Evolutionary conservation across 2,888 invertebrate species (phyloP).

Genomic region (Acleris cristana): DNA sequence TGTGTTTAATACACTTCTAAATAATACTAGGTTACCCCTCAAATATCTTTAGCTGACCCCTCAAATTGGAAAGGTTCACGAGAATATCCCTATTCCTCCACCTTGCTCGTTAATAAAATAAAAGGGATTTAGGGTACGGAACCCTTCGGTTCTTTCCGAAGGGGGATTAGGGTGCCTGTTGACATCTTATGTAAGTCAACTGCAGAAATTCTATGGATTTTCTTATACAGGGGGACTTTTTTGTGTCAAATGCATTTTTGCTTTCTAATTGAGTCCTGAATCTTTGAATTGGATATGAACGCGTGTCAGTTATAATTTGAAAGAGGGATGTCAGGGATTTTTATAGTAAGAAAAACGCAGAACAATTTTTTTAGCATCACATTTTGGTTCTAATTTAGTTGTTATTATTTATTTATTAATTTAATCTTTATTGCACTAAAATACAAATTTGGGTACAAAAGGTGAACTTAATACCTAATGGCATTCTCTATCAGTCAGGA

Average conservation of each 20-base stretch:
- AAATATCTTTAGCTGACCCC: constrained; percentile 11
- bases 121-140: constrained; percentile 35
- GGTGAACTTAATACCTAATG: no score
- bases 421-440: no score
- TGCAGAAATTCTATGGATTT: constrained; percentile 39
- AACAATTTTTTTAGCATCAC: no score
- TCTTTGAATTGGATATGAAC: constrained; percentile 16
- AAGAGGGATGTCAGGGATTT: not conserved
- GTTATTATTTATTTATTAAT: no score
- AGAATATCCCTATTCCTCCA: constrained; percentile 40
- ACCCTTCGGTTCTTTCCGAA: constrained; percentile 39
- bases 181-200: constrained; percentile 41
- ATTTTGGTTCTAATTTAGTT: no score
- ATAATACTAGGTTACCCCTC: no score
- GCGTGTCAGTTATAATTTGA: constrained; percentile 3
- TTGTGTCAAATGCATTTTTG: constrained; percentile 44
- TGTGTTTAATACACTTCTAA: no score
- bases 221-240: constrained; percentile 41
- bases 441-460: no score
- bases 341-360: no score
- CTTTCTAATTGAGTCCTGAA: constrained; percentile 39
- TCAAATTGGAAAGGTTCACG: constrained; percentile 33
- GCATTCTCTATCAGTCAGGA: no score
- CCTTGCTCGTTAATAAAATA: constrained; percentile 42
- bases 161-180: constrained; percentile 42